Evolutionary conservation across 2,888 invertebrate species (phyloP).

Genomic region (Thera obeliscata): DNA sequence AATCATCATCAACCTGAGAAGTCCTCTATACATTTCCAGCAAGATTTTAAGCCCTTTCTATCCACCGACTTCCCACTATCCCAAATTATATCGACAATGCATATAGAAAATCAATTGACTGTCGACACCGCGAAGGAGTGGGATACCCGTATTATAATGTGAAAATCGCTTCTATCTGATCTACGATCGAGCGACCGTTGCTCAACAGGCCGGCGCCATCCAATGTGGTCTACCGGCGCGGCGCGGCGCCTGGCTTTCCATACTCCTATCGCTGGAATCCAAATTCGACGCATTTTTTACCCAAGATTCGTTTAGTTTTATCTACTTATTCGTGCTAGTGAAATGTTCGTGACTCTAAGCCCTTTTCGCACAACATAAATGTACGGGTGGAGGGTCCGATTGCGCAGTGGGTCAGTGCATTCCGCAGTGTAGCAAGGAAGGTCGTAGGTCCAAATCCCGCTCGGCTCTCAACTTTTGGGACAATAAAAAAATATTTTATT

Average conservation of each 20-base stretch:
- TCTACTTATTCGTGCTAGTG: conserved; percentile 11
- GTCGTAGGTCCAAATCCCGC: too few species aligned
- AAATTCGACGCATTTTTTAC: conserved; percentile 35
- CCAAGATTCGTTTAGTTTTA: conserved; percentile 27
- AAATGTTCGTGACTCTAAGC: too few species aligned
- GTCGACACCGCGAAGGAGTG: neutral
- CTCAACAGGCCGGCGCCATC: conserved; percentile 69
- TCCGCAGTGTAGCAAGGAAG: too few species aligned
- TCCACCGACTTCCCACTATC: too few species aligned
- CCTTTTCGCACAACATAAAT: too few species aligned
- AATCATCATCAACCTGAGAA: too few species aligned
- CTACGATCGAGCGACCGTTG: conserved; percentile 45
- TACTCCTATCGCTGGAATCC: conserved; percentile 70
- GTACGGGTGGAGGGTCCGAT: too few species aligned
- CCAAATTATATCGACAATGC: neutral
- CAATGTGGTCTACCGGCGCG: conserved; percentile 55
- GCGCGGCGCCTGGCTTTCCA: conserved; percentile 56
- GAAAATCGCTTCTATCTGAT: conserved; percentile 47
- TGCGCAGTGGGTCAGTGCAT: too few species aligned
- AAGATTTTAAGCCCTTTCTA: too few species aligned
- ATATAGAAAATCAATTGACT: conserved; percentile 7
- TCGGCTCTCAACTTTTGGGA: too few species aligned
- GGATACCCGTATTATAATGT: conserved; percentile 14
- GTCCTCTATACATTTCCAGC: too few species aligned
- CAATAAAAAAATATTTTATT: too few species aligned